Evolutionary conservation across 23 tunicate genomes (phyloP), one percentile per base, ranked within the genome.

Genomic region (Clavelina lepadiformis): DNA sequence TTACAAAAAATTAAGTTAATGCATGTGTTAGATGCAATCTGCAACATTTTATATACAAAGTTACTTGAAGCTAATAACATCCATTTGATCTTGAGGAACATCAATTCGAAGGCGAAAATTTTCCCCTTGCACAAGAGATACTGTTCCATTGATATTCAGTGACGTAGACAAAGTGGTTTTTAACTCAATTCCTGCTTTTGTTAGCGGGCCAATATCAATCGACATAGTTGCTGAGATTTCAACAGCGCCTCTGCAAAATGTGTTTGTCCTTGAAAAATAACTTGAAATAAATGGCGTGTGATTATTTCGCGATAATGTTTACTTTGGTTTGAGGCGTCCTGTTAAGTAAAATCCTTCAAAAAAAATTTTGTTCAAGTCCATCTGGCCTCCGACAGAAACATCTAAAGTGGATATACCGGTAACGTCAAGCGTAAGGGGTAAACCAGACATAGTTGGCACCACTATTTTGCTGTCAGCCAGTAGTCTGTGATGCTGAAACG

Each of bases 1-100:
- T n/a, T n/a, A n/a, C n/a, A n/a, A n/a, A n/a, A n/a, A n/a, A n/a
- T n/a, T n/a, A n/a, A n/a, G n/a, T n/a, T n/a, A n/a, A n/a, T n/a
- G n/a, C n/a, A n/a, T n/a, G n/a, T n/a, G n/a, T n/a, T n/a, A n/a
- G n/a, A n/a, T n/a, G n/a, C n/a, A n/a, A n/a, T n/a, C n/a, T n/a
- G n/a, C n/a, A n/a, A n/a, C n/a, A n/a, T n/a, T n/a, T n/a, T 44
- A 44, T 15, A 44, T 11, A 11, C 15, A 44, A 33, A 61, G 28
- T 3, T 2, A 61, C 67, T 32, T 61, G 15, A 33, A 61, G 46
- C 30, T 61, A 1, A 61, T 27, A 33, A 61, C 67, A 30, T 61
- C 67, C 67, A 61, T 61, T 29, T 32, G 44, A 3, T 61, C 67
- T 61, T 61, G 67, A 5, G 67, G 67, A 26, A 35, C 67, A 26